These are phyloP conservation scores for Acrobeloides nanus DNA, from an alignment of 2,888 invertebrate genomes.

Conservation along the genomic window DNA sequence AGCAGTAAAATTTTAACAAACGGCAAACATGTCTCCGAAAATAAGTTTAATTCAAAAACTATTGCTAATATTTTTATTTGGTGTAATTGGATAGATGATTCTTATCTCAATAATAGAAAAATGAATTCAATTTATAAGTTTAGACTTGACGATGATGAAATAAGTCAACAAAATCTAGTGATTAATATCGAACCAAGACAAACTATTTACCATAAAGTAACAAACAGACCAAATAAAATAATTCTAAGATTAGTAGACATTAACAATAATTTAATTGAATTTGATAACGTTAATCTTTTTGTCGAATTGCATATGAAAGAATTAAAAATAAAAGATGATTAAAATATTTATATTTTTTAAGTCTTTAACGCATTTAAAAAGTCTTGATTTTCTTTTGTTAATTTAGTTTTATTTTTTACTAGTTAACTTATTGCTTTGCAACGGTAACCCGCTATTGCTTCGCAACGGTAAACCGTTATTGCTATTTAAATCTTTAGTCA, in stretches of 20 bases:
- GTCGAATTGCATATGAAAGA: conserved; percentile 2
- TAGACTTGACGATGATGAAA: conserved; percentile 3
- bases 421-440: not conserved
- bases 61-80: conserved; percentile 10
- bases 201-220: conserved; percentile 3
- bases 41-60: conserved; percentile 10
- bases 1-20: not conserved
- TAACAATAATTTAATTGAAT: conserved; percentile 4
- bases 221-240: conserved; percentile 6
- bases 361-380: conserved; percentile 1
- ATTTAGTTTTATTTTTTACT: not conserved
- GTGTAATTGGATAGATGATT: conserved; percentile 10
- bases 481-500: not conserved
- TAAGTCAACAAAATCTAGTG: too few species aligned
- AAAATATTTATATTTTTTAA: not conserved
- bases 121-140: conserved; percentile 12
- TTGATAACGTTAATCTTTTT: conserved; percentile 2
- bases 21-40: not conserved
- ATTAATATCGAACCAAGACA: conserved; percentile 2
- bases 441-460: too few species aligned
- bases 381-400: conserved; percentile 5
- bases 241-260: conserved; percentile 4
- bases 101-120: conserved; percentile 10
- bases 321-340: conserved; percentile 3
- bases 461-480: too few species aligned